phyloP scores from a whole-genome alignment of 2,113 vertebrate genomes.

The Cryptoleucopteryx plumbea region DNA sequence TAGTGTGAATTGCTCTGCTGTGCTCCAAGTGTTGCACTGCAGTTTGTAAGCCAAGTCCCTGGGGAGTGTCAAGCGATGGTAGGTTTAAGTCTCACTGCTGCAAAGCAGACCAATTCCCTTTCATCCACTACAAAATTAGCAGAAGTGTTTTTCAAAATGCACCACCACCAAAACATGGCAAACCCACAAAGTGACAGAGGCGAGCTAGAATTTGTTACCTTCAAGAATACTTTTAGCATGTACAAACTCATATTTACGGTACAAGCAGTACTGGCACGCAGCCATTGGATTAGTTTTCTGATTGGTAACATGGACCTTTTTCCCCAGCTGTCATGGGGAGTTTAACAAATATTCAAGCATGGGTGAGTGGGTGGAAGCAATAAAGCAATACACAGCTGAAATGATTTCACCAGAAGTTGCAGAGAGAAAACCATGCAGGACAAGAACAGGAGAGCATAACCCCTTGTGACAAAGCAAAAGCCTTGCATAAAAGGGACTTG shows the following conservation, averaged over 20 bases:
- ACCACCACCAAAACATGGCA: background rate
- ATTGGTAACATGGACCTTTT: conserved; percentile 19
- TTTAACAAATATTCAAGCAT: background rate
- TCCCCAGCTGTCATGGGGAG: conserved; percentile 12
- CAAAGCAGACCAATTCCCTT: background rate
- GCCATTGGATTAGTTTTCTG: conserved; percentile 13
- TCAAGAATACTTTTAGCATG: background rate
- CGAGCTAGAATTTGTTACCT: background rate
- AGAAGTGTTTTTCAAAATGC: background rate
- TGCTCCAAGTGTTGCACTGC: conserved; percentile 37
- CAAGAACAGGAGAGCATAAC: background rate
- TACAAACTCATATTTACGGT: background rate
- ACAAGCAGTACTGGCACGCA: background rate
- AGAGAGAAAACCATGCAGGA: background rate
- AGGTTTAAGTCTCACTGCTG: background rate
- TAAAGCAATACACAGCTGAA: conserved; percentile 32
- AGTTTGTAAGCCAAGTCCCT: background rate
- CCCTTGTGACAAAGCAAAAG: conserved; percentile 9
- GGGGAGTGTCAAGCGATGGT: background rate
- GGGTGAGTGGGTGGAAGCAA: conserved; percentile 36
- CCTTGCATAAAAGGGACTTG: background rate
- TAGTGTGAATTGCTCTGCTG: conserved; percentile 6
- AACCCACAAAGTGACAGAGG: background rate
- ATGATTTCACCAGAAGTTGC: conserved; percentile 2
- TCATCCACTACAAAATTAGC: background rate